Conservation (phyloP, 2,113 vertebrate genomes). For the Enhydra lutris region DNA sequence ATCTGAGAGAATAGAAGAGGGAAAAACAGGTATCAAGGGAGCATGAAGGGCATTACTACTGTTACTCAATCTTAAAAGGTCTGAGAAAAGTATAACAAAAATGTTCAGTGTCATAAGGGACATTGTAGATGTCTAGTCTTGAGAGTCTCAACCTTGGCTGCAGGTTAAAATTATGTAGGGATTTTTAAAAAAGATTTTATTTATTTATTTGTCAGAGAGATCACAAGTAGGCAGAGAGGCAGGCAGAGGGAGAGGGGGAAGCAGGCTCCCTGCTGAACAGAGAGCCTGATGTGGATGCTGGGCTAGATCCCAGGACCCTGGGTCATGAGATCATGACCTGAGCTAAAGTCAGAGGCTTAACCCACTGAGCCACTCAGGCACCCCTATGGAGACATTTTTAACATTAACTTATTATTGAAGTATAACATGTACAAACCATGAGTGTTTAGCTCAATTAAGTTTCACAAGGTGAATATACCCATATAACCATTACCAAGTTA, state of each 20-base stretch:
- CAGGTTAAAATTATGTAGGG: background rate
- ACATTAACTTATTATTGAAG: background rate
- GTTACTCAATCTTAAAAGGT: background rate
- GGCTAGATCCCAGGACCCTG: too few relatives aligned
- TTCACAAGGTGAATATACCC: background rate
- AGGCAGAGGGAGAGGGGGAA: too few relatives aligned
- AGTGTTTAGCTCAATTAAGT: background rate
- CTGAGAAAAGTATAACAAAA: background rate
- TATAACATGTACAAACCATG: background rate
- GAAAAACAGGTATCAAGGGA: background rate
- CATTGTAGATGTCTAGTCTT: background rate
- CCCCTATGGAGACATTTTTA: background rate
- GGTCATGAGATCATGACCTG: too few relatives aligned
- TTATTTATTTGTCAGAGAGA: too few relatives aligned
- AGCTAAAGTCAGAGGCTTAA: too few relatives aligned
- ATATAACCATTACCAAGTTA: background rate
- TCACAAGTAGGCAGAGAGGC: too few relatives aligned
- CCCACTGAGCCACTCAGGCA: too few relatives aligned
- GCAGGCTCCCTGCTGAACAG: too few relatives aligned
- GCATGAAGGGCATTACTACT: background rate
- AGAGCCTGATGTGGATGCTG: too few relatives aligned
- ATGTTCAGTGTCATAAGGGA: background rate
- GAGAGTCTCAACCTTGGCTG: background rate
- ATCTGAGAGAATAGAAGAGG: background rate
- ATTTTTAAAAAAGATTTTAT: background rate